Evolutionary conservation across 2,888 invertebrate species (phyloP).

Genomic region (Drosophila paucipuncta): DNA sequence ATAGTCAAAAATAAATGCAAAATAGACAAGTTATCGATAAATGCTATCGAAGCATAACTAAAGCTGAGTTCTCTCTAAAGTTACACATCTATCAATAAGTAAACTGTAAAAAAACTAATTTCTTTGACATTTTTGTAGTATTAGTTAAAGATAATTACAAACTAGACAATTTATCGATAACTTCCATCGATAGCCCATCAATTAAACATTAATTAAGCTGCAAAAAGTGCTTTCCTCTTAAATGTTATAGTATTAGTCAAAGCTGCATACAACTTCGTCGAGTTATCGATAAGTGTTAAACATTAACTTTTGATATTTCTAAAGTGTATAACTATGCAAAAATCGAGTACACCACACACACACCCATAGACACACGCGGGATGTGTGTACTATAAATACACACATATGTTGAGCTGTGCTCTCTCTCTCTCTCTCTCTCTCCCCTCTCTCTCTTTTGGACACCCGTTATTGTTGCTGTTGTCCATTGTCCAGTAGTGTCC

Average conservation of each 20-base stretch:
- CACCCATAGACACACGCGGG: neutral
- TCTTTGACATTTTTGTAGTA: no score
- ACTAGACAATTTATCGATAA: neutral
- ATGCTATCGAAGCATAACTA: neutral
- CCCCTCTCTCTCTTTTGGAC: neutral
- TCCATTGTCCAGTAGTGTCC: slow-evolving; percentile 11
- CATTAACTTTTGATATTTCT: neutral
- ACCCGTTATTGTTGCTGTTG: slow-evolving; percentile 1
- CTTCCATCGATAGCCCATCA: neutral
- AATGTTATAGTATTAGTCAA: accelerated
- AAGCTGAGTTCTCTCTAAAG: no score
- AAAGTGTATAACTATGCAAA: slow-evolving; percentile 18
- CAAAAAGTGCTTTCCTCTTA: neutral
- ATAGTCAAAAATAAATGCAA: no score
- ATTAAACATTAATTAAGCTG: neutral
- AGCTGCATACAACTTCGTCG: neutral
- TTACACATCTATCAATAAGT: no score
- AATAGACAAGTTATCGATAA: neutral
- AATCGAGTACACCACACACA: slow-evolving; percentile 10
- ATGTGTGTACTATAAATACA: slow-evolving; percentile 22
- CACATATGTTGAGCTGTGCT: neutral
- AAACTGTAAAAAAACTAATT: no score
- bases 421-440: neutral
- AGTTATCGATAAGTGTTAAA: neutral
- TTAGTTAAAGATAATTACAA: neutral